Base-by-base conservation (phyloP, 2,113 vertebrate genomes). In the Cynocephalus volans region DNA sequence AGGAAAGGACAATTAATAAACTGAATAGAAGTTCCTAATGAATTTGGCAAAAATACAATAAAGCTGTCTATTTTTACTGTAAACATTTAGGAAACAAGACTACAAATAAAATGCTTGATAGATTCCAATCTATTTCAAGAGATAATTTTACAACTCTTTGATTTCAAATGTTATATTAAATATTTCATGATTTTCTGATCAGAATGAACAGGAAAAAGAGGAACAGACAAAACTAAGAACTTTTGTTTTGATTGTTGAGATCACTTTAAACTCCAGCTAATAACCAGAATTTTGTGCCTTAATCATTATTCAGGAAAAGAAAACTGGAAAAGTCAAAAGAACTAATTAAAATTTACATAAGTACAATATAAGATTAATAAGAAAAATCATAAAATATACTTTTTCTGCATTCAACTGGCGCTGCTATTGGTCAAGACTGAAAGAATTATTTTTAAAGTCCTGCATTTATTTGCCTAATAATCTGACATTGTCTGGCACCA, bases 21-120 rank as follows among this genome's bases (percentile, higher is more conserved):
- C 67, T 82, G 8, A 98, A 83, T 52, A 65, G 4, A 54, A 26
- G 0, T 75, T 75, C 31, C 79, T 96, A 96, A 94, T 95, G 81
- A 97, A 97, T 77, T 93, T 60, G 94, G 26, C 14, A 90, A 97
- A 98, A 98, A 15, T 19, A 89, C 33, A 97, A 95, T 93, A 92
- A 89, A 36, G 5, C 72, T 82, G 17, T 67, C 62, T 90, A 54
- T 88, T 98, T 92, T 96, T 93, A 86, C 26, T 65, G 13, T 76
- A 91, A 92, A 87, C 21, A 79, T 92, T 85, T 79, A 93, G 50
- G 23, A 95, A 65, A 50, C 19, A 89, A 77, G 77, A 92, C 36
- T 84, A 82, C 17, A 93, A 88, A 79, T 91, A 95, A 80, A 88
- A 76, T 14, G 12, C 21, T 93, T 72, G 76, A 36, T 81, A 60